phyloP scores from a whole-genome alignment of 2,888 invertebrate genomes.

The Phortica magna region DNA sequence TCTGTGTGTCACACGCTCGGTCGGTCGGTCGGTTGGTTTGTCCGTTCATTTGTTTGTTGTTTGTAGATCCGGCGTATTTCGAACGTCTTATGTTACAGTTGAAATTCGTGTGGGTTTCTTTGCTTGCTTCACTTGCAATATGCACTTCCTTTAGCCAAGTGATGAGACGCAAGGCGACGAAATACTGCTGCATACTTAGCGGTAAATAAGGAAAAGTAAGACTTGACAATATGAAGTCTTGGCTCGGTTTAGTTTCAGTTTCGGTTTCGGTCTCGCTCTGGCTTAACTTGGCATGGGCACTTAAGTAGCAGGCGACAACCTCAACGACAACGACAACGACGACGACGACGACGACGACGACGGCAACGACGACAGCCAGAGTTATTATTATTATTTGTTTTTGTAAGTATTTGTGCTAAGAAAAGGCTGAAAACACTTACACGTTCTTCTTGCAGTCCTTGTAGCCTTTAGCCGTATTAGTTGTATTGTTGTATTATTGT shows the following conservation, averaged over 20 bases:
- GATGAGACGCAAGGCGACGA: conserved; percentile 3
- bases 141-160: conserved; percentile 23
- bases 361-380: conserved; percentile 19
- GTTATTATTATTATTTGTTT: conserved; percentile 25
- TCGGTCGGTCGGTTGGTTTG: conserved; percentile 38
- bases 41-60: conserved; percentile 58
- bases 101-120: conserved; percentile 55
- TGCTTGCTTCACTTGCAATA: conserved; percentile 25
- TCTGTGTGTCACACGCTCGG: conserved; percentile 28
- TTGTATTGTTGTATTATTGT: not conserved
- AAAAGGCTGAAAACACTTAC: conserved; percentile 16
- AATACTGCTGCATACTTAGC: conserved; percentile 71
- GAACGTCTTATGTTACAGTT: conserved; percentile 70
- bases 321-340: not conserved
- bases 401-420: conserved; percentile 26
- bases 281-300: conserved; percentile 15
- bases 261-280: not conserved
- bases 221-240: not conserved
- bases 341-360: not conserved
- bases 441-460: conserved; percentile 22
- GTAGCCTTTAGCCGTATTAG: too few relatives aligned
- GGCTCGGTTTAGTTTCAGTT: conserved; percentile 4
- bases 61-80: conserved; percentile 64
- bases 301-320: conserved; percentile 6
- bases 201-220: conserved; percentile 45